phyloP scores from a whole-genome alignment of 2,888 invertebrate genomes.

The Cactoblastis cactorum region DNA sequence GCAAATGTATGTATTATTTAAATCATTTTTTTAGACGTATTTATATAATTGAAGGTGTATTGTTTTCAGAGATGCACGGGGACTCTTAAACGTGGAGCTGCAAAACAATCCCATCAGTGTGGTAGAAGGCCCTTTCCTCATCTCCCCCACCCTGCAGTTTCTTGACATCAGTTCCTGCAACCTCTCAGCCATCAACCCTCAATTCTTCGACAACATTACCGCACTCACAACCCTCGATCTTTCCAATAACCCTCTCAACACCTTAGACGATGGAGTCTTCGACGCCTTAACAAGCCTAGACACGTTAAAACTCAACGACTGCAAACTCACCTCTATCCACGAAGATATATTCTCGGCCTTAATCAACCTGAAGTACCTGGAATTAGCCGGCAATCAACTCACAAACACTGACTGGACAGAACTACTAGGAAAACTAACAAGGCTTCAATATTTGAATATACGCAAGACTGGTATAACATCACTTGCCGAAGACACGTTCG shows the following conservation, averaged over 20 bases:
- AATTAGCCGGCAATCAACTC: conserved; percentile 81
- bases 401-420: conserved; percentile 79
- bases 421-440: conserved; percentile 78
- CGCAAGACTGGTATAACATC: conserved; percentile 80
- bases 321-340: conserved; percentile 80
- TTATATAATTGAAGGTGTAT: conserved; percentile 6
- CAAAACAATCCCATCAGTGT: conserved; percentile 82
- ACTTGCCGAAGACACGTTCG: conserved; percentile 82
- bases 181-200: conserved; percentile 76
- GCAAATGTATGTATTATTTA: no score
- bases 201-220: conserved; percentile 83
- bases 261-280: conserved; percentile 79
- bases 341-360: conserved; percentile 78
- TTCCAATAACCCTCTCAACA: conserved; percentile 82
- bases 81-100: conserved; percentile 84
- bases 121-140: conserved; percentile 82
- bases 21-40: no score
- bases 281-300: conserved; percentile 83
- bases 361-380: conserved; percentile 81
- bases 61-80: conserved; percentile 81
- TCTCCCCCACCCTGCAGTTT: conserved; percentile 82
- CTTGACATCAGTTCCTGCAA: conserved; percentile 84
- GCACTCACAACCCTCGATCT: conserved; percentile 84
- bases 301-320: conserved; percentile 82
- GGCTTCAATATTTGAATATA: conserved; percentile 82